Evolutionary conservation across 2,888 invertebrate species (phyloP), one percentile per base, ranked within the genome.

Genomic region (Hirtodrosophila duncani): DNA sequence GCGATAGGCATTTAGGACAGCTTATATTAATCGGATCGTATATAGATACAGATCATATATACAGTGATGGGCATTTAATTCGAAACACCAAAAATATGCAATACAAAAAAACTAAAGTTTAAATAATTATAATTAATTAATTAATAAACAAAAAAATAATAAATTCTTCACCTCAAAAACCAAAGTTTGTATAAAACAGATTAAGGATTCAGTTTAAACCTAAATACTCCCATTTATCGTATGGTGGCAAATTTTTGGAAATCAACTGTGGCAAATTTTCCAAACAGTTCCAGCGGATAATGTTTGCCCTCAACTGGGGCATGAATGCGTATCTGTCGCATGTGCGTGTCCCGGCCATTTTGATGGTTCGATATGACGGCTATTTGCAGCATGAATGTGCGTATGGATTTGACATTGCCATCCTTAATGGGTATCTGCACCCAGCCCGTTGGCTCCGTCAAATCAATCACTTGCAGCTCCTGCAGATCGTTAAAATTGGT

Each of bases 341-440:
- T 95, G 83, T 99, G 99, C 1, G 99, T 99, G 84, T 99, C 99
- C 58, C 99, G 88, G 2, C 99, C 99, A 88, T 99, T 99, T 86
- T 99, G 99, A 87, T 99, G 99, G 87, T 99, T 99, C 70, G 97
- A 96, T 31, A 98, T 91, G 1, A 98, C 96, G 10, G 97, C 97
- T 69, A 98, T 94, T 88, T 98, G 98, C 42, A 98, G 92, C 94
- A 97, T 97, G 83, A 97, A 99, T 9, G 98, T 97, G 71, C 98
- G 90, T 34, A 98, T 94, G 1, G 96, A 95, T 67, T 93, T 91
- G 24, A 95, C 94, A 67, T 92, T 91, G 36, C 94, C 92, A 84
- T 97, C 96, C 87, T 94, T 95, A 23, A 98, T 92, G 21, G 96
- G 95, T 77, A 98, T 94, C 81, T 94, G 92, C 30, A 98, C 94